Evolutionary conservation across 1,140 invertebrate species (phyloP), one percentile per base, ranked within the genome.

Genomic region (Neuroterus valhalla): DNA sequence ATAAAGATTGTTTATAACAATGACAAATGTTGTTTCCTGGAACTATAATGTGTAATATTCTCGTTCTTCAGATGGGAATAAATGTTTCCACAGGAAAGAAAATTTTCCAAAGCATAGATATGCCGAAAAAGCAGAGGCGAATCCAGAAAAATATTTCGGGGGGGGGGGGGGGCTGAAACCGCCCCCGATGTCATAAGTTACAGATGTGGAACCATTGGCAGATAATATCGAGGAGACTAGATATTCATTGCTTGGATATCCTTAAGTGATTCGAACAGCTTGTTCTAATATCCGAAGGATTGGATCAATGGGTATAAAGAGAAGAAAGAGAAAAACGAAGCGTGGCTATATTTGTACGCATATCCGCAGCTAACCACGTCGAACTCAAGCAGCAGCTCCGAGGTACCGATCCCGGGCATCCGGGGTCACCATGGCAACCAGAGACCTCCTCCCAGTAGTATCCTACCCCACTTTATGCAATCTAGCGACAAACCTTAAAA

Each of bases 341-440:
- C 70, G 67, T 71, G 52, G 70, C 70, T 74, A 75, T 74, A 73
- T 80, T 68, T 44, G 77, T 77, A 78, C 77, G 80, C 68, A 74
- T 78, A 78, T 66, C 62, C 74, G 74, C 78, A 62, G 55, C 76
- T 76, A 79, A 71, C 79, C 73, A 73, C 73, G 72, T 74, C 77
- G 75, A 78, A 78, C 23, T 26, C 31, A 15, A 77, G 75, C 75
- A 73, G 79, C 72, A 85, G 85, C 83, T 85, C 85, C 80, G 71
- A 78, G 85, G 85, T 82, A 85, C 85, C 81, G 71, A 77, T 85
- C 87, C 87, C 88, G 88, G 87, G 86, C 79, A 89, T 89, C 86
- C 84, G 83, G 82, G 81, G 84, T 89, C 81, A 80, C 84, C 82
- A 89, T 88, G 78, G 86, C 82, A 86, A 89, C 87, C 72, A 69